These are phyloP conservation scores for Pogonus chalceus DNA, from an alignment of 1,140 invertebrate species.

Conservation along the genomic window DNA sequence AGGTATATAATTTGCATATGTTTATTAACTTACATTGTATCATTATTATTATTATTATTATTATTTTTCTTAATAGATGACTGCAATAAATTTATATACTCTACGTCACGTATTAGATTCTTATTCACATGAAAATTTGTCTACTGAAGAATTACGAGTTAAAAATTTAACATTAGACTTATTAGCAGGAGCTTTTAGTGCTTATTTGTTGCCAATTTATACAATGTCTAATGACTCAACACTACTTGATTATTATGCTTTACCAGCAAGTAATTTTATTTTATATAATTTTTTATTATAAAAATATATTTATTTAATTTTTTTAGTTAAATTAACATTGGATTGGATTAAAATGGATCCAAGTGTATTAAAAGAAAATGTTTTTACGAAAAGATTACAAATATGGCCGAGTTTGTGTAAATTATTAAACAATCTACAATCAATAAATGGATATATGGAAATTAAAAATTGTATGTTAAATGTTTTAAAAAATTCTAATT, in stretches of 20 bases:
- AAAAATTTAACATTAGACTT: conserved; percentile 51
- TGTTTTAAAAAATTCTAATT: too few relatives aligned
- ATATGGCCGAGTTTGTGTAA: conserved; percentile 72
- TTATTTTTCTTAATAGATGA: conserved; percentile 44
- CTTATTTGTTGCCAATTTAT: conserved; percentile 60
- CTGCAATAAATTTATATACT: conserved; percentile 63
- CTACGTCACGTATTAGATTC: conserved; percentile 45
- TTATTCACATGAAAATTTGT: conserved; percentile 37
- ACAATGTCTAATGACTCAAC: conserved; percentile 46
- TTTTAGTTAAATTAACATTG: conserved; percentile 60
- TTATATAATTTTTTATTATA: conserved; percentile 10
- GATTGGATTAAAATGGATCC: conserved; percentile 57
- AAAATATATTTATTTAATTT: conserved; percentile 16
- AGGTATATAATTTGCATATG: conserved; percentile 30
- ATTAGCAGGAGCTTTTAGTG: conserved; percentile 56
- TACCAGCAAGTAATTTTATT: conserved; percentile 51
- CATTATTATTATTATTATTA: conserved; percentile 18
- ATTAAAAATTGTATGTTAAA: conserved; percentile 37
- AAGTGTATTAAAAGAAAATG: conserved; percentile 42
- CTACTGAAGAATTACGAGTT: conserved; percentile 42
- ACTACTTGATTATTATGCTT: conserved; percentile 54
- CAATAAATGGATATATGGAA: conserved; percentile 37
- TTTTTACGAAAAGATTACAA: conserved; percentile 56
- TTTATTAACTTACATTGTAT: conserved; percentile 8
- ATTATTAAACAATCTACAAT: conserved; percentile 56